phyloP scores from a whole-genome alignment of 2,113 vertebrate species.

The Cacatua alba region DNA sequence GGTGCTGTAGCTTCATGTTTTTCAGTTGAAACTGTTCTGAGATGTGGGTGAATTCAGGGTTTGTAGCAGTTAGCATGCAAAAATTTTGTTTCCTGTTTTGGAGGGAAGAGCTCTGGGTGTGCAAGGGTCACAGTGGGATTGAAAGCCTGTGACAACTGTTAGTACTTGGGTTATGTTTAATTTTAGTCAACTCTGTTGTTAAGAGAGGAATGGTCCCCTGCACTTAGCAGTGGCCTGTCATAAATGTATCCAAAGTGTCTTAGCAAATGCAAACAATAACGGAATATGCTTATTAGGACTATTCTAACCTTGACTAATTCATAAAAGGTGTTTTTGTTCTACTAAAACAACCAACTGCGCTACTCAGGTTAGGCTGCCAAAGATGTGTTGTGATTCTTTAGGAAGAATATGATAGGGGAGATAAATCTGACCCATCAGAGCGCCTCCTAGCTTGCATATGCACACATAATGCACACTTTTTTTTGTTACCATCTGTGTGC shows the following conservation, averaged over 20 bases:
- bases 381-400: neutral
- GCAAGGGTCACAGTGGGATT: neutral
- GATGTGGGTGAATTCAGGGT: neutral
- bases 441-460: neutral
- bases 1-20: constrained; percentile 23
- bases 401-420: neutral
- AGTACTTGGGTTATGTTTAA: neutral
- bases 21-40: neutral
- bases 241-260: neutral
- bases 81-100: neutral
- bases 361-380: neutral
- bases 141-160: neutral
- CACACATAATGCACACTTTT: neutral
- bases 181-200: neutral
- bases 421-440: neutral
- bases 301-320: neutral
- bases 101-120: neutral
- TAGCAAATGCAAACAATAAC: neutral
- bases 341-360: neutral
- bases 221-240: neutral
- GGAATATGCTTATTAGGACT: neutral
- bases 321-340: neutral
- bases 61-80: neutral
- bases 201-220: neutral
- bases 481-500: neutral